Evolutionary conservation across 2,113 vertebrate species (phyloP), one percentile per base, ranked within the genome.

Genomic region (Glareola pratincola): DNA sequence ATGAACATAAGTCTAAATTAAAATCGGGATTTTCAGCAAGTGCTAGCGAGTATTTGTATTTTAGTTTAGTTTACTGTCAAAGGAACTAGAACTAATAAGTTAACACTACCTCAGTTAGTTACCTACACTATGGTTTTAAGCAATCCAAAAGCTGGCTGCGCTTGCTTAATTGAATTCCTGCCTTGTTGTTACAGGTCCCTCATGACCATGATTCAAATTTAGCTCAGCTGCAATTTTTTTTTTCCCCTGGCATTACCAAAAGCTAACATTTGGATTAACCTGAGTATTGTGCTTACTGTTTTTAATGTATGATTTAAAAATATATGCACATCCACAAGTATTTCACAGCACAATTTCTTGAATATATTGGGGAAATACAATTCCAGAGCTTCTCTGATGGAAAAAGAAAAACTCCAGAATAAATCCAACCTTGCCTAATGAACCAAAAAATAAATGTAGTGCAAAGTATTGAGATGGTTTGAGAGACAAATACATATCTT

Each of bases 81-180:
- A 88, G 71, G 82, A 90, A 32, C 48, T 39, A 41, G 29, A 9
- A 6, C 56, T 91, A 26, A 16, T 57, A 67, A 47, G 43, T 84
- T 76, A 90, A 30, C 59, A 7, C 18, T 87, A 9, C 15, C 72
- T 87, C 57, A 68, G 0, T 86, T 88, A 72, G 36, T 94, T 78
- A 43, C 36, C 18, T 94, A 5, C 14, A 7, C 50, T 75, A 8
- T 77, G 22, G 88, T 51, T 94, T 80, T 39, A 12, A 84, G 16
- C 88, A 48, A 83, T 89, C 73, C 82, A 88, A 80, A 86, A 90
- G 50, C 54, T 93, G 90, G 27, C 12, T 68, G 68, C 12, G 6
- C 4, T 79, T 82, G 36, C 60, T 66, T 43, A 7, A 79, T 10
- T 93, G 60, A 66, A 90, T 91, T 96, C 91, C 83, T 89, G 79